Base-by-base conservation (phyloP, 2,113 vertebrate genomes). In the Anas platyrhynchos region DNA sequence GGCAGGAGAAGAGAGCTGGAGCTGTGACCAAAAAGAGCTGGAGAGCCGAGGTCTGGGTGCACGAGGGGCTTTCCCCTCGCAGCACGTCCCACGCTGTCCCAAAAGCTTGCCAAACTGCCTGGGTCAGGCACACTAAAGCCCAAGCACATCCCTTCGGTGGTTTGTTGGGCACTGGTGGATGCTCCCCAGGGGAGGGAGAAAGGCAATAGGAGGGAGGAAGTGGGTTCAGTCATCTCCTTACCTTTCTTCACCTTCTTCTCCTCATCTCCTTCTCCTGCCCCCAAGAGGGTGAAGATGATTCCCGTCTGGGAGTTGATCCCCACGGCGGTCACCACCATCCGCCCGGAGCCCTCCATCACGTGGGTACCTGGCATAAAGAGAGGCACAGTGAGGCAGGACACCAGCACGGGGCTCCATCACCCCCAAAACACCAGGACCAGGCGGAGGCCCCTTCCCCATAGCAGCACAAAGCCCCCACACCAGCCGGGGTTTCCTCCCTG, bases 321-420 rank as follows among this genome's bases (percentile, higher is more conserved):
- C 61, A 99, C 99, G 0, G 99, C 99, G 1, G 98, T 98, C 91
- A 99, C 99, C 85, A 99, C 88, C 98, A 99, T 99, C 88, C 99
- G 97, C 62, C 99, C 99, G 3, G 99, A 99, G 80, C 99, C 99
- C 97, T 99, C 99, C 99, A 99, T 99, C 87, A 99, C 99, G 1
- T 99, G 99, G 78, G 99, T 99, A 63, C 99, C 99, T 99, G 91
- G 54, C 76, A 75, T 7, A 32, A 10, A 14, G 36, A 41, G 44
- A 69, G n/a, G 44, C 14, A 20, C 0, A 0, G 75, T 76, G 36
- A 79, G 81, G 41, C 17, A 7, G 10, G 61, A 46, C 38, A 25
- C 41, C 1, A 5, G 13, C 31, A 72, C 3, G 0, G 12, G 17
- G 1, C 5, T 55, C 66, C 68, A 34, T 4, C 71, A 41, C 56